Evolutionary conservation across 2,113 vertebrate species (phyloP).

Genomic region (Dasyurus viverrinus): DNA sequence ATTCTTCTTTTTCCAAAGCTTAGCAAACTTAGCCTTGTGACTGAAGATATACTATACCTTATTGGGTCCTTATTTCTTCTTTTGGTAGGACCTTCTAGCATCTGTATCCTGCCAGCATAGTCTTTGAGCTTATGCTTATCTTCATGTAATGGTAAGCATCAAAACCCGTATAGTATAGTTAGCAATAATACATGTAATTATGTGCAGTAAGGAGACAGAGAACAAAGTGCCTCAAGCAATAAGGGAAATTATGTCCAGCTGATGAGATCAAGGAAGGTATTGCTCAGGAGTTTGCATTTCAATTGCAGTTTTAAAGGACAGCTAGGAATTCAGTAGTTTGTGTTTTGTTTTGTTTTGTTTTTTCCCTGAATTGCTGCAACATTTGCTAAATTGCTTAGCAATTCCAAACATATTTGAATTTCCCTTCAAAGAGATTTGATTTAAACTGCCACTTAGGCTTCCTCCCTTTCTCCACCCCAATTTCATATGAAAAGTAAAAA

Average conservation of each 20-base stretch:
- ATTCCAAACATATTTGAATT: background rate
- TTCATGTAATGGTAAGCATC: background rate
- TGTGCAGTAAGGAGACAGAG: background rate
- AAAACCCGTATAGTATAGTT: background rate
- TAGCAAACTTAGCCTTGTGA: background rate
- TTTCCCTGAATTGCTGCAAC: background rate
- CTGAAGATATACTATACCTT: too few species aligned
- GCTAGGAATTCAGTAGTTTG: background rate
- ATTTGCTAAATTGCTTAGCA: background rate
- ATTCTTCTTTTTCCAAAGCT: background rate
- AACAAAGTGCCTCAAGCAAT: background rate
- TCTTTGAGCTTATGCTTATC: background rate
- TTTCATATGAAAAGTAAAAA: background rate
- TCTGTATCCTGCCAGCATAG: background rate
- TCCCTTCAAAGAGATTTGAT: background rate
- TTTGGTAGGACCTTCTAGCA: background rate
- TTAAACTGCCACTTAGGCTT: background rate
- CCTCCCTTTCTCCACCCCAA: background rate
- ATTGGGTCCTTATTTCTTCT: background rate
- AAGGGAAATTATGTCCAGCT: background rate
- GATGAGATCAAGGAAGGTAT: background rate
- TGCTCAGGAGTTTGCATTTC: background rate
- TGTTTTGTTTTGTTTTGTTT: too few species aligned
- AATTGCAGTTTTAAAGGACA: background rate
- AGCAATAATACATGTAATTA: background rate